phyloP scores from a whole-genome alignment of 2,888 invertebrate species.

The Ischnus inquisitorius region DNA sequence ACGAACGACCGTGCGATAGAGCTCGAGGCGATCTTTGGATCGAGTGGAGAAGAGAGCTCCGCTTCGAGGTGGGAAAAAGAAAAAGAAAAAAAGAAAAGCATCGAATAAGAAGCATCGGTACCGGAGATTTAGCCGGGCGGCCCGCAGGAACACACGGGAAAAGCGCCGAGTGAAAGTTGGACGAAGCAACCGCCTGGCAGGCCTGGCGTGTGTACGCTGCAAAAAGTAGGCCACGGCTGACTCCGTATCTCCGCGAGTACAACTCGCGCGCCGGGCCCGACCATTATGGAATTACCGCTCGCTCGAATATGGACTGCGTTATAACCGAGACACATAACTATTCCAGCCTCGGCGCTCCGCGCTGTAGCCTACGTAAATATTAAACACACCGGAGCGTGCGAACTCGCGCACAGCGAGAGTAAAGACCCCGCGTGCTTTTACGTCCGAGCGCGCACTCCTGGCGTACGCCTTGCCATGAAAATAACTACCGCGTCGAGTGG shows the following conservation, averaged over 20 bases:
- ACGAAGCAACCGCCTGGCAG: slow-evolving; percentile 27
- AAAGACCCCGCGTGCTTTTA: neutral
- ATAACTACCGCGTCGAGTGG: neutral
- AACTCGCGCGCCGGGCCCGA: slow-evolving; percentile 59
- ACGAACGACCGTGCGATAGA: neutral
- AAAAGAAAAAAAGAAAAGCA: neutral
- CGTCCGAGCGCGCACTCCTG: neutral
- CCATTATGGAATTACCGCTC: slow-evolving; percentile 78
- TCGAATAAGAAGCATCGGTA: neutral
- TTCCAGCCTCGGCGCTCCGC: neutral
- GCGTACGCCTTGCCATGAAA: neutral
- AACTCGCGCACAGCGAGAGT: neutral
- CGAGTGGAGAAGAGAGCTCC: neutral
- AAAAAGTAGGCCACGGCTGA: slow-evolving; percentile 82
- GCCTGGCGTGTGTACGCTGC: slow-evolving; percentile 42
- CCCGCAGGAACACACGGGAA: slow-evolving; percentile 48
- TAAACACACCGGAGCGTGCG: slow-evolving; percentile 16
- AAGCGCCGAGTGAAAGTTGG: slow-evolving; percentile 80
- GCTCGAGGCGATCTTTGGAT: neutral
- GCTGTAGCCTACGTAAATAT: slow-evolving; percentile 24
- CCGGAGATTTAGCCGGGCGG: slow-evolving; percentile 2
- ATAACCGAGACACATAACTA: slow-evolving; percentile 18
- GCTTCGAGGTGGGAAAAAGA: neutral
- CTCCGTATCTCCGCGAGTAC: slow-evolving; percentile 75
- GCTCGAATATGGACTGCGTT: slow-evolving; percentile 27